These are phyloP conservation scores for Sussaba pulchella DNA, from an alignment of 2,888 invertebrate species.

Conservation along the genomic window DNA sequence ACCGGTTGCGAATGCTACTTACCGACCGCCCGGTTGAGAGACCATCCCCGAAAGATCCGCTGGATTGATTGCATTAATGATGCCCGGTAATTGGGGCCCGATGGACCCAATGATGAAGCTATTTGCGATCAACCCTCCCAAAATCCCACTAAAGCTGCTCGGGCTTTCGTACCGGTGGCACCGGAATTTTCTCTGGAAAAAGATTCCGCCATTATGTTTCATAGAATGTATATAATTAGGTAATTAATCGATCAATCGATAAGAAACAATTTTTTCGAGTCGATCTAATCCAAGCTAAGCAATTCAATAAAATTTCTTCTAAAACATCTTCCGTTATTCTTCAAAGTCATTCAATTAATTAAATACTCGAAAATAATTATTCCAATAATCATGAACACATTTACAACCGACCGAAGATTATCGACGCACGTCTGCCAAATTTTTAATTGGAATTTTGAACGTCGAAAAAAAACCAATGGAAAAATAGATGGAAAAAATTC, in stretches of 20 bases:
- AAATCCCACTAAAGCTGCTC: slow-evolving; percentile 1
- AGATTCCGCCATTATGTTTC: background rate
- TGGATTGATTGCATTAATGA: slow-evolving; percentile 79
- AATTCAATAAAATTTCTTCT: too few species aligned
- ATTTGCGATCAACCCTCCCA: slow-evolving; percentile 59
- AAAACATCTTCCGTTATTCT: too few species aligned
- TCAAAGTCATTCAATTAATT: too few species aligned
- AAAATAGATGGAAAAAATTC: slow-evolving; percentile 45
- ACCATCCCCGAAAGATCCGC: slow-evolving; percentile 66
- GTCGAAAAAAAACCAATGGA: slow-evolving; percentile 58
- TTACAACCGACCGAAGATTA: slow-evolving; percentile 37
- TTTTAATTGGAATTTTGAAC: slow-evolving; percentile 79
- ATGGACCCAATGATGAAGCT: slow-evolving; percentile 66
- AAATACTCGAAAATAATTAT: too few species aligned
- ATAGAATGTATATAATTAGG: background rate
- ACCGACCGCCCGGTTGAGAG: slow-evolving; percentile 49
- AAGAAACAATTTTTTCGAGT: too few species aligned
- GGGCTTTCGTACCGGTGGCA: background rate
- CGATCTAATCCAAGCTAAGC: too few species aligned
- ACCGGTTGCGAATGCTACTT: slow-evolving; percentile 63
- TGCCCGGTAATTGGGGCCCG: slow-evolving; percentile 77
- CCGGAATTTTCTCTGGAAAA: slow-evolving; percentile 10
- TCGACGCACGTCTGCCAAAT: slow-evolving; percentile 62
- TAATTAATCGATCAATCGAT: background rate
- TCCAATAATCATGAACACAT: slow-evolving; percentile 1